These are phyloP conservation scores for Telmatherina bonti DNA, from an alignment of 2,797 vertebrate genomes.

Conservation along the genomic window DNA sequence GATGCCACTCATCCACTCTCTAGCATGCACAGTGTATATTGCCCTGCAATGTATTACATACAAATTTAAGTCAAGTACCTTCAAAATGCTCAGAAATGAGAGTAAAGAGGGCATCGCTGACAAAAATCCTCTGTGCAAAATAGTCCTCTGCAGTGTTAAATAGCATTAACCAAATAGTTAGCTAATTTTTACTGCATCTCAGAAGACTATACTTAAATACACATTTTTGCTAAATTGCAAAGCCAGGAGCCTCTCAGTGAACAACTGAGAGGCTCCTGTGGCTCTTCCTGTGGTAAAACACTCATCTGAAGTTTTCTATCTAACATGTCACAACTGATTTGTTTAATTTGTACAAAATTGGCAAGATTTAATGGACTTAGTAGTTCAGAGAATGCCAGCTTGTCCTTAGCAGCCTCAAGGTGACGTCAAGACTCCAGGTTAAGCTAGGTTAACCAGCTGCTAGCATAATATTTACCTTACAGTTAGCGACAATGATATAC, in stretches of 20 bases:
- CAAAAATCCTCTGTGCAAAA: conserved; percentile 22
- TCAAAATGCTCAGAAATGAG: conserved; percentile 30
- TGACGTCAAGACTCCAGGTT: background rate
- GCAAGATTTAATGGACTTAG: background rate
- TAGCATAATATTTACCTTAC: conserved; percentile 3
- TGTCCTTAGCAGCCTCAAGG: background rate
- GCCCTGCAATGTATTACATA: conserved; percentile 31
- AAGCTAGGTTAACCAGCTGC: background rate
- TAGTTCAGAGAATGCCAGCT: background rate
- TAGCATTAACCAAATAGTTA: background rate
- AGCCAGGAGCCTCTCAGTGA: background rate
- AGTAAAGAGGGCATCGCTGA: conserved; percentile 5
- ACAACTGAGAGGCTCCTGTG: background rate
- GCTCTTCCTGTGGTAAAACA: background rate
- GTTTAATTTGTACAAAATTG: background rate
- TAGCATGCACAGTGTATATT: conserved; percentile 30
- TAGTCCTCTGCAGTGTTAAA: background rate
- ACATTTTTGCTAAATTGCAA: no score
- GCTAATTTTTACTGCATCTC: background rate
- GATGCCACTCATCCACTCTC: conserved; percentile 38
- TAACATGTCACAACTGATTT: background rate
- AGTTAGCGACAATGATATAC: background rate
- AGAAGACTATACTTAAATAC: background rate
- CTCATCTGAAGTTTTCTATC: background rate
- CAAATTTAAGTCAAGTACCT: conserved; percentile 45